Percentiles rank a stretch among this genome's conserved stretches.
Conservation (phyloP, 2,113 vertebrate genomes). For the Eudorcas thomsonii region DNA sequence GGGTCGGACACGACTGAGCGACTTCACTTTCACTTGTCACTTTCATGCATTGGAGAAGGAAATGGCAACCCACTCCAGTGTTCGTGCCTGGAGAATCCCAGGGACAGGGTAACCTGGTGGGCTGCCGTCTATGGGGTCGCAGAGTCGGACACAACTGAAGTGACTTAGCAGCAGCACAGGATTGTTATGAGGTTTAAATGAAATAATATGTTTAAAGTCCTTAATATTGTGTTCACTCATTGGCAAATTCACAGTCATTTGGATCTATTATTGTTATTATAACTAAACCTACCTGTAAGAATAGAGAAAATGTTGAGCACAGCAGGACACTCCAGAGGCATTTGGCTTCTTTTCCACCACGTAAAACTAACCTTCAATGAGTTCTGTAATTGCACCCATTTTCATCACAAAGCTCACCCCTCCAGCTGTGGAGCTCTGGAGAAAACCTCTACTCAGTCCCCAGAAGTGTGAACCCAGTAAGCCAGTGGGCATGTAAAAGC, state of each 20-base stretch:
- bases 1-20: no score
- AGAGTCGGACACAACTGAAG: no score
- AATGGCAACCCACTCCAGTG: no score
- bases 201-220: neutral
- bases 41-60: no score
- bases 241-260: constrained; percentile 20
- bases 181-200: neutral
- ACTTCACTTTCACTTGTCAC: no score
- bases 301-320: neutral
- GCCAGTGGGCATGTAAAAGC: neutral
- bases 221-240: neutral
- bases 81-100: no score
- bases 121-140: no score
- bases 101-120: no score
- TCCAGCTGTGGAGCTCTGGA: neutral
- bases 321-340: neutral
- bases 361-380: neutral
- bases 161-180: neutral
- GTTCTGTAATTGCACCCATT: neutral
- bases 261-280: neutral
- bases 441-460: constrained; percentile 1
- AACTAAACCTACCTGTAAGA: neutral
- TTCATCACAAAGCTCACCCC: neutral
- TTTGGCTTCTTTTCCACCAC: neutral
- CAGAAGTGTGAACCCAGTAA: neutral